phyloP scores from a whole-genome alignment of 2,888 invertebrate genomes.

The Helicoverpa assulta region DNA sequence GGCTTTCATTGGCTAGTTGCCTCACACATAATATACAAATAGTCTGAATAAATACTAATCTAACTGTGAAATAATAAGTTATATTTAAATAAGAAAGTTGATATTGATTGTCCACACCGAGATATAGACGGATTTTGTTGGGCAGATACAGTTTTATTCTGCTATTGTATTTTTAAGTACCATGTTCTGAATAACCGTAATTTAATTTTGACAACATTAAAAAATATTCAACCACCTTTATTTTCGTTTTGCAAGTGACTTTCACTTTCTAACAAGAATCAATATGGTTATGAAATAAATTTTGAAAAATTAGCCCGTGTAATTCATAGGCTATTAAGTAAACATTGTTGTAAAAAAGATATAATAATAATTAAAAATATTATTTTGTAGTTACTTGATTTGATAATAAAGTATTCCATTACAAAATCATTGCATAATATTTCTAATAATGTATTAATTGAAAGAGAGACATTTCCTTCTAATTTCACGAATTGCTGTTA shows the following conservation, averaged over 20 bases:
- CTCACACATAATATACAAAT: conserved; percentile 44
- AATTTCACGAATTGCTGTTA: background rate
- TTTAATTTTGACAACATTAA: too few relatives aligned
- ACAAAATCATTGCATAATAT: conserved; percentile 28
- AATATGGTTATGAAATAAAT: background rate
- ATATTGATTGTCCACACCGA: conserved; percentile 26
- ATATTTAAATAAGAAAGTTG: conserved; percentile 9
- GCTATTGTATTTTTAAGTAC: background rate
- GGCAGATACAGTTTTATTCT: background rate
- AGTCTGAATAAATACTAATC: conserved; percentile 39
- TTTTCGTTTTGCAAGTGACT: background rate
- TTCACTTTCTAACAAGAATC: too few relatives aligned
- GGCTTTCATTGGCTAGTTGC: conserved; percentile 37
- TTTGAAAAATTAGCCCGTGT: background rate
- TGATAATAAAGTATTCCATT: conserved; percentile 12
- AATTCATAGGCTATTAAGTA: background rate
- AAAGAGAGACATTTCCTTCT: background rate
- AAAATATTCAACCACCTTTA: too few relatives aligned
- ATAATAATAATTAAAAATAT: background rate
- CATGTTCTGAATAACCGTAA: background rate
- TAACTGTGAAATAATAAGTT: conserved; percentile 34
- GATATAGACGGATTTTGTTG: background rate
- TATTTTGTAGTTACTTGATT: background rate
- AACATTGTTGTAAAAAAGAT: too few relatives aligned
- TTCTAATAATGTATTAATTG: background rate